Evolutionary conservation across 2,888 invertebrate genomes (phyloP).

Genomic region (Adelphocoris suturalis): DNA sequence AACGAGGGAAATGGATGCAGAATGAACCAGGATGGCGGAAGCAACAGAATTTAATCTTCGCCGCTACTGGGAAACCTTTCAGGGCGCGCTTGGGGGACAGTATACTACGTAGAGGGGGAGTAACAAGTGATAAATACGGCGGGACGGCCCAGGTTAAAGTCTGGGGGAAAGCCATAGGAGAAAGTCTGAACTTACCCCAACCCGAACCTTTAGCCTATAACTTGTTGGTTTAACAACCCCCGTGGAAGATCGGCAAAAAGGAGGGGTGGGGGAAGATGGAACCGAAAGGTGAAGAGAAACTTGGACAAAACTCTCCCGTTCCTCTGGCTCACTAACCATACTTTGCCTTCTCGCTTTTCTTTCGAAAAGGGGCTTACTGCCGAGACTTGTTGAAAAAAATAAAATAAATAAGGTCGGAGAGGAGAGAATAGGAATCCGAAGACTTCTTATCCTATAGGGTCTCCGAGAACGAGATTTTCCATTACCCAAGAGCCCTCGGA

Average conservation of each 20-base stretch:
- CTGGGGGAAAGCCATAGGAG: neutral
- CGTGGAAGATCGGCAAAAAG: neutral
- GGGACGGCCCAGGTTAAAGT: neutral
- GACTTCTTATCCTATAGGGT: constrained; percentile 42
- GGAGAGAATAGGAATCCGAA: constrained; percentile 39
- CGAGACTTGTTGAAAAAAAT: neutral
- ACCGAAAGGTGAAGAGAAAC: constrained; percentile 20
- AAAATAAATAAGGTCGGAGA: neutral
- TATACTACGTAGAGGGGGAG: neutral
- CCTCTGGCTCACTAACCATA: constrained; percentile 35
- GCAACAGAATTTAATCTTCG: neutral
- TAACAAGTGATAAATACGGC: constrained; percentile 4
- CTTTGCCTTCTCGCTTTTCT: constrained; percentile 17
- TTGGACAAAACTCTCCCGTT: constrained; percentile 27
- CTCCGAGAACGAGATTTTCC: constrained; percentile 36
- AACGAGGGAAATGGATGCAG: constrained; percentile 11
- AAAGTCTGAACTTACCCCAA: neutral
- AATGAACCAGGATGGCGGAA: neutral
- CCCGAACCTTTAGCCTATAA: neutral
- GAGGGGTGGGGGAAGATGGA: neutral
- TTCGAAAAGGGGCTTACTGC: neutral
- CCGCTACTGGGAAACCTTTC: constrained; percentile 2
- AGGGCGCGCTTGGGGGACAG: constrained; percentile 9
- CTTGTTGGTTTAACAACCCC: constrained; percentile 28
- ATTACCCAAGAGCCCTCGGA: constrained; percentile 17